phyloP scores from a whole-genome alignment of 2,888 invertebrate genomes.

The Ophonus ardosiacus region DNA sequence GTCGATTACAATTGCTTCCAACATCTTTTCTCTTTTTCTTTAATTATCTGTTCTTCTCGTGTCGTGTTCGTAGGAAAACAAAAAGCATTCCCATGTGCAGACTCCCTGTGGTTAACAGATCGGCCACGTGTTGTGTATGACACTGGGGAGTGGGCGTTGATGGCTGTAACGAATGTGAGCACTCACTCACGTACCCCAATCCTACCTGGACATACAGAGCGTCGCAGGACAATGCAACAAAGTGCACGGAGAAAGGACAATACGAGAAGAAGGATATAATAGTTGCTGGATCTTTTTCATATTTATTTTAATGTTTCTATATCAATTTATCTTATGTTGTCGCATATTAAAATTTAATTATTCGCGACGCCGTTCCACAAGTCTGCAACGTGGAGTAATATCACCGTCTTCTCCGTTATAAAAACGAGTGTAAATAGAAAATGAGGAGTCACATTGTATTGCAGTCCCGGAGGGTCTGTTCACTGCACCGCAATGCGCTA shows the following conservation, averaged over 20 bases:
- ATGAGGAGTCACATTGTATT: background rate
- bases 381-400: background rate
- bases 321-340: too few relatives aligned
- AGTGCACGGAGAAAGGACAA: background rate
- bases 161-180: constrained; percentile 50
- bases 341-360: background rate
- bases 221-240: background rate
- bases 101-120: constrained; percentile 12
- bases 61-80: background rate
- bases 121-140: constrained; percentile 35
- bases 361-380: background rate
- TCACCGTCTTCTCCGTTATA: background rate
- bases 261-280: too few relatives aligned
- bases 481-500: background rate
- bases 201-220: background rate
- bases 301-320: too few relatives aligned
- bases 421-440: background rate
- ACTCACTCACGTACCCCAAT: constrained; percentile 6
- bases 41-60: background rate
- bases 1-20: too few relatives aligned
- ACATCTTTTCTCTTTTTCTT: too few relatives aligned
- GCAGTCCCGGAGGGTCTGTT: background rate
- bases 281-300: too few relatives aligned
- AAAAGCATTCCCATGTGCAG: background rate
- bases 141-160: constrained; percentile 32